These are phyloP conservation scores for Agrotis clavis DNA, from an alignment of 2,888 invertebrate genomes.

Conservation along the genomic window DNA sequence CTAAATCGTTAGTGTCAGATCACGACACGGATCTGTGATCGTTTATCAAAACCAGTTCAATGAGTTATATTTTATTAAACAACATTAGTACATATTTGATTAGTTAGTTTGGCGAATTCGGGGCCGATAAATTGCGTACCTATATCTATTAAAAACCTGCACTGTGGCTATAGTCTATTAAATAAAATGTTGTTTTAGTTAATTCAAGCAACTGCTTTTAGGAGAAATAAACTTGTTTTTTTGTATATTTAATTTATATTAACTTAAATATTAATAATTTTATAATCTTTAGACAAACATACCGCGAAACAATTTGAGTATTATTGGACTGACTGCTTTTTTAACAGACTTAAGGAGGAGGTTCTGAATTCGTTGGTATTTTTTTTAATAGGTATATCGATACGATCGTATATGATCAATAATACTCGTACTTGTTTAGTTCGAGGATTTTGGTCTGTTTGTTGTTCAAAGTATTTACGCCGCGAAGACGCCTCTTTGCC, in stretches of 20 bases:
- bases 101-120: conserved; percentile 21
- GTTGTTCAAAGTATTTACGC: background rate
- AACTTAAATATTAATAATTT: background rate
- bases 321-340: too few species aligned
- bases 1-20: conserved; percentile 30
- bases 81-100: conserved; percentile 34
- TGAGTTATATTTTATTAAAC: conserved; percentile 33
- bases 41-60: conserved; percentile 50
- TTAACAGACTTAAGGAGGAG: too few species aligned
- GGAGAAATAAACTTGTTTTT: background rate
- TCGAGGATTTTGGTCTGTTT: too few species aligned
- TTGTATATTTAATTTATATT: background rate
- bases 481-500: too few species aligned
- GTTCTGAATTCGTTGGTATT: too few species aligned
- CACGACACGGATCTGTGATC: conserved; percentile 44
- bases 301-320: too few species aligned
- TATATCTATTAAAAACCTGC: conserved; percentile 40
- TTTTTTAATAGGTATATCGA: too few species aligned
- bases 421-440: too few species aligned
- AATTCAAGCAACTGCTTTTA: conserved; percentile 1
- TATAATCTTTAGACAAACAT: too few species aligned
- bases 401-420: too few species aligned
- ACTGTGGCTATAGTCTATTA: conserved; percentile 9
- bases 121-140: conserved; percentile 5
- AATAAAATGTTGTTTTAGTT: conserved; percentile 14